Evolutionary conservation across 2,797 vertebrate species (phyloP), one percentile per base, ranked within the genome.

Genomic region (Arnoldichthys spilopterus): DNA sequence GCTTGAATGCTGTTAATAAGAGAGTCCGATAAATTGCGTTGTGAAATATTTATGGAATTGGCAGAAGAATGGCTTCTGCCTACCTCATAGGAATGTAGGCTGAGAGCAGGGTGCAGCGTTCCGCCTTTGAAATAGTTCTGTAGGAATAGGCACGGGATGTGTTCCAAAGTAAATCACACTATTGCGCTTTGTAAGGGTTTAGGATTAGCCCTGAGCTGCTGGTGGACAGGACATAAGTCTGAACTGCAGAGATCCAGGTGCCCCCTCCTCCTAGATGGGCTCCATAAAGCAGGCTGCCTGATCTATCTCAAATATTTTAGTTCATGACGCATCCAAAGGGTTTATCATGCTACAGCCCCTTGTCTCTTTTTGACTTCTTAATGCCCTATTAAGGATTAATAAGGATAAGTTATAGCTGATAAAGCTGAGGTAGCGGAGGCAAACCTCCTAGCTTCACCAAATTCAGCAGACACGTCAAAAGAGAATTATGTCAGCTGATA

Each of bases 391-490:
- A 66, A 45, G 30, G 37, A 72, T 63, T 66, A 72, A 59, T 77
- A 43, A 66, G 63, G 61, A 76, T 80, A 72, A 58, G 74, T 73
- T 73, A n/a, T 58, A 64, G 72, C 79, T 71, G 79, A 79, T 81
- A 79, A 78, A 69, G 70, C 30, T 15, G 32, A 72, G 24, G 18
- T n/a, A 45, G 70, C 22, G 30, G 28, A 67, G 68, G 26, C 54
- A 30, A 32, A 63, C 64, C 68, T 62, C 30, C 73, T 74, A 66
- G 77, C 74, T 77, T 74, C 45, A 66, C 68, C 69, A 49, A 63
- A 59, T 54, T 72, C 59, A 70, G 77, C 51, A 12, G 51, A 54
- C 72, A 37, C 53, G 56, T 74, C 76, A 16, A 43, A 3, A 24
- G 61, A 82, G 73, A 62, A 32, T 54, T 53, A 68, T 54, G 70